These are phyloP conservation scores for Drosophila parthenogenetica DNA, from an alignment of 2,888 invertebrate genomes.

Conservation along the genomic window DNA sequence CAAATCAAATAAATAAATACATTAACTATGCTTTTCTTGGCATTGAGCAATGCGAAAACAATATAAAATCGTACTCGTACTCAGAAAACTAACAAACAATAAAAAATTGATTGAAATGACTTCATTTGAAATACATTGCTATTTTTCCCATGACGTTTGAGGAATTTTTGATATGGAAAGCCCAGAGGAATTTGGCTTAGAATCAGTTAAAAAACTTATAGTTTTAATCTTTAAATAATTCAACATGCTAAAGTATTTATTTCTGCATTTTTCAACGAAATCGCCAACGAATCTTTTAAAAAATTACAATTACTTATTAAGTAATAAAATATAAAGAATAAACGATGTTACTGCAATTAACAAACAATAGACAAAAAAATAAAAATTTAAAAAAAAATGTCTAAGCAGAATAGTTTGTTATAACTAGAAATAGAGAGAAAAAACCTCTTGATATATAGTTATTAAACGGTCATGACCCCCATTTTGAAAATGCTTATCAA, in stretches of 20 bases:
- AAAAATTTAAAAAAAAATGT: conserved; percentile 34
- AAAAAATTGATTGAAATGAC: conserved; percentile 2
- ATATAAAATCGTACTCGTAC: conserved; percentile 21
- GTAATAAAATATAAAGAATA: conserved; percentile 15
- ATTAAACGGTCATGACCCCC: conserved; percentile 82
- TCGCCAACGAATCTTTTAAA: not conserved
- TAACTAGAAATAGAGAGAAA: conserved; percentile 23
- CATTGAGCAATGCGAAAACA: conserved; percentile 34
- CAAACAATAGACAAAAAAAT: conserved; percentile 43
- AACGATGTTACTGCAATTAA: conserved; percentile 52
- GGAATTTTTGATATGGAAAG: not conserved
- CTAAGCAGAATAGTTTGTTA: not conserved
- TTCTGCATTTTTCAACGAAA: too few species aligned
- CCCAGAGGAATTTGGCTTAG: not conserved
- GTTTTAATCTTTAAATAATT: too few species aligned
- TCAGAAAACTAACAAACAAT: conserved; percentile 6
- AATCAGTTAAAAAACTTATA: too few species aligned
- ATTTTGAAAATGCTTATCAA: conserved; percentile 79
- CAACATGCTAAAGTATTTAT: too few species aligned
- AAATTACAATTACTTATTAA: conserved; percentile 22
- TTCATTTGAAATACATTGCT: not conserved
- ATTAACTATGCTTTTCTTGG: conserved; percentile 32
- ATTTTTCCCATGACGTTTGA: too few species aligned
- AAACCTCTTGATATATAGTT: conserved; percentile 70
- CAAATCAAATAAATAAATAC: conserved; percentile 39